Conservation (phyloP, 2,113 vertebrate species). For the Himantopus leucocephalus region DNA sequence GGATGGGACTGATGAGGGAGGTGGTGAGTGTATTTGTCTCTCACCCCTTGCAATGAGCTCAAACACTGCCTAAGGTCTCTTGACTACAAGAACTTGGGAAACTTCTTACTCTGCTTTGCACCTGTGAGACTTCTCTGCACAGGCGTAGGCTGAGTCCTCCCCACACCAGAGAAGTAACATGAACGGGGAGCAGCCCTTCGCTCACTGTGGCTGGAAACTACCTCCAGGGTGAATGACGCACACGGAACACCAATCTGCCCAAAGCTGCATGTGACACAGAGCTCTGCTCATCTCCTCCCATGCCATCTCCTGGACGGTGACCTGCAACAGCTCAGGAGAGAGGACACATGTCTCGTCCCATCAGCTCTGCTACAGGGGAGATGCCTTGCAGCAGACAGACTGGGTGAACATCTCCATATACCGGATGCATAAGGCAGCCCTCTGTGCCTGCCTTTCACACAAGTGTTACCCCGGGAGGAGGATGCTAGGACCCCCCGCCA, state of each 20-base stretch:
- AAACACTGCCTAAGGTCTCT: neutral
- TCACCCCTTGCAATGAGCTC: neutral
- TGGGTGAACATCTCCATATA: neutral
- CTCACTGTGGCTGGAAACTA: neutral
- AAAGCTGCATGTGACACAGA: rapidly evolving
- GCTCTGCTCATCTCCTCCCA: neutral
- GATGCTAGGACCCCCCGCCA: neutral
- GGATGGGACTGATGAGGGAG: neutral
- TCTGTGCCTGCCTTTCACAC: neutral
- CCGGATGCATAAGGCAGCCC: too few species aligned
- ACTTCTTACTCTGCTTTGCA: neutral
- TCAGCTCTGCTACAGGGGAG: neutral
- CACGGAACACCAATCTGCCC: neutral
- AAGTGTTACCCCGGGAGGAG: neutral
- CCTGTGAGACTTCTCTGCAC: neutral
- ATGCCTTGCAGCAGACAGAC: neutral
- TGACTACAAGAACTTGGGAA: neutral
- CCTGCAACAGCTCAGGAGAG: neutral
- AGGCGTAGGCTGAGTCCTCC: neutral
- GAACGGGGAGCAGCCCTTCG: rapidly evolving
- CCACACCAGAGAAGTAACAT: neutral
- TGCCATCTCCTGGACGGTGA: neutral
- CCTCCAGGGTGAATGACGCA: neutral
- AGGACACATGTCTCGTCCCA: neutral
- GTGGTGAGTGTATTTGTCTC: neutral